phyloP scores from a whole-genome alignment of 1,140 invertebrate genomes.

The Ooceraea biroi region DNA sequence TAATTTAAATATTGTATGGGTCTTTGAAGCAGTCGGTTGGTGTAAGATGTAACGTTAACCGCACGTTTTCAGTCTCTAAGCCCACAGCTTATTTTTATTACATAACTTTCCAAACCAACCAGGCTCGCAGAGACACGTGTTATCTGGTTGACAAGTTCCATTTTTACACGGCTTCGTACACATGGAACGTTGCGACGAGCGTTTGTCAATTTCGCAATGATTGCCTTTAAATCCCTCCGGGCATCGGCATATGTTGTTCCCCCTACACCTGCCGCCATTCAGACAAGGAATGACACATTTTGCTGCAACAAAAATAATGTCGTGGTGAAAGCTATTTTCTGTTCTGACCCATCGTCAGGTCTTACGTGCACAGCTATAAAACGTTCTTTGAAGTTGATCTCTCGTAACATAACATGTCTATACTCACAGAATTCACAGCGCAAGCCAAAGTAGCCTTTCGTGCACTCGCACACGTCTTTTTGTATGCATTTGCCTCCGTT shows the following conservation, averaged over 20 bases:
- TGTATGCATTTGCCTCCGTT: conserved; percentile 98
- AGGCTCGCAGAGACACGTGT: conserved; percentile 90
- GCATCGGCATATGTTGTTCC: conserved; percentile 94
- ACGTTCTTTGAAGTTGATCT: neutral
- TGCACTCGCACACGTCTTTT: conserved; percentile 96
- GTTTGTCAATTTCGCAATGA: conserved; percentile 94
- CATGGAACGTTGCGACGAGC: conserved; percentile 88
- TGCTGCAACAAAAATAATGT: conserved; percentile 87
- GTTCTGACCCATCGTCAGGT: neutral
- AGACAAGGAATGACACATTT: conserved; percentile 96
- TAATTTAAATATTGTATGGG: neutral
- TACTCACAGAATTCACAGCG: conserved; percentile 96
- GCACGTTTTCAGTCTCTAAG: conserved; percentile 69
- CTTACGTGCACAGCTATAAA: neutral
- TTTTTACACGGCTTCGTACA: conserved; percentile 91
- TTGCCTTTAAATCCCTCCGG: conserved; percentile 92
- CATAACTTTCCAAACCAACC: conserved; percentile 92
- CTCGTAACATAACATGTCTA: too few relatives aligned
- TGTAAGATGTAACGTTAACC: neutral
- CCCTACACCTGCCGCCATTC: conserved; percentile 94
- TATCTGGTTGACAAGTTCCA: conserved; percentile 90
- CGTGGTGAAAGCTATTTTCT: neutral
- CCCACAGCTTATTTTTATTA: conserved; percentile 88
- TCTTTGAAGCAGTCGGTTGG: neutral
- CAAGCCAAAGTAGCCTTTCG: conserved; percentile 95